Conservation (phyloP, 64 coral and sea anemone genomes). For the Cladopsammia gracilis region DNA sequence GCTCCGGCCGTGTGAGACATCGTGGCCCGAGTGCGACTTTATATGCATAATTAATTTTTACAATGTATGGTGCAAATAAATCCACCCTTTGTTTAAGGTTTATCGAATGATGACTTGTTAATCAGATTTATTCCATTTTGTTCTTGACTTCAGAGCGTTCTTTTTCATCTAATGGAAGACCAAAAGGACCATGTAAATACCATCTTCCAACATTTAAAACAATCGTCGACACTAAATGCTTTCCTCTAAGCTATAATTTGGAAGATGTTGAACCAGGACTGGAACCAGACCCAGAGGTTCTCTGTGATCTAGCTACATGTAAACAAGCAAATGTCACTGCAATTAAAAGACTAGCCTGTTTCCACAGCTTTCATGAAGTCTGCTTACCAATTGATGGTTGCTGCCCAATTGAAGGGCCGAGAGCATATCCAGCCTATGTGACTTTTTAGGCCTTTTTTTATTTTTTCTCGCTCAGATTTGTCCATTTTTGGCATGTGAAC, state of each 20-base stretch:
- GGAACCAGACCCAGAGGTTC: conserved; percentile 1
- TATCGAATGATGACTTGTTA: no score
- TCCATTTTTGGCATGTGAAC: no score
- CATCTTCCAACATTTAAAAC: conserved; percentile 14
- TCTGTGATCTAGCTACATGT: conserved; percentile 5
- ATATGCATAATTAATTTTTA: no score
- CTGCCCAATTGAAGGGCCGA: no score
- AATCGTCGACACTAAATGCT: conserved; percentile 27
- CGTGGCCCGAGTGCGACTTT: no score
- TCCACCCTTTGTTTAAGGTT: no score
- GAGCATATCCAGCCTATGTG: no score
- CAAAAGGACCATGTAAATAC: background rate
- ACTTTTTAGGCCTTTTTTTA: no score
- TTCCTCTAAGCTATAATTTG: conserved; percentile 38
- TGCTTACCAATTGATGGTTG: conserved; percentile 23
- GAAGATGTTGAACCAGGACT: conserved; percentile 6
- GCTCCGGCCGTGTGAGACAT: no score
- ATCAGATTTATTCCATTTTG: no score
- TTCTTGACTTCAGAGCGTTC: background rate
- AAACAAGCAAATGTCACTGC: background rate
- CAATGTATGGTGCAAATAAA: no score
- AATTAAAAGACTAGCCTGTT: conserved; percentile 55
- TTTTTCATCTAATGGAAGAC: background rate
- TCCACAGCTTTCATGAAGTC: conserved; percentile 29
- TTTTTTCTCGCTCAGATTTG: no score